Conservation (phyloP, 2,113 vertebrate genomes). For the Sardina pilchardus region DNA sequence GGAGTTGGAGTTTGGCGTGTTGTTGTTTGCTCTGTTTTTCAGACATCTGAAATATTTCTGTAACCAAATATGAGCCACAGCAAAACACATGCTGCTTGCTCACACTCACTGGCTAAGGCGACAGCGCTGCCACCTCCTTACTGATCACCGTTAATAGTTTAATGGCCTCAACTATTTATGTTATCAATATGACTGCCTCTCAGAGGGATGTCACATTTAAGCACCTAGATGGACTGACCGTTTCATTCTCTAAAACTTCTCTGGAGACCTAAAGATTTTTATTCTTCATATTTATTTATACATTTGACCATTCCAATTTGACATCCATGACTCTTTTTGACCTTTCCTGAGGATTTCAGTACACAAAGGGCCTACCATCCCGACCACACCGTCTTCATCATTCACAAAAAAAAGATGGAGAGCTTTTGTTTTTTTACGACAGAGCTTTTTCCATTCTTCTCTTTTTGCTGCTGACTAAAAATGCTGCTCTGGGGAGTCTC, state of each 20-base stretch:
- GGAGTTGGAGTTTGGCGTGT: neutral
- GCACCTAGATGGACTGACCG: neutral
- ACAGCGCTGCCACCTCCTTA: neutral
- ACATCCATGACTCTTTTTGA: neutral
- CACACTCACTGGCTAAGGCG: neutral
- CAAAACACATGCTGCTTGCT: neutral
- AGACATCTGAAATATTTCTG: neutral
- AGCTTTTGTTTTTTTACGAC: neutral
- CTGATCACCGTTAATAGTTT: neutral
- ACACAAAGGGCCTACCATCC: neutral
- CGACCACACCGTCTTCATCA: neutral
- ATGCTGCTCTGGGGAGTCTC: neutral
- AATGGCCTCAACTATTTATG: neutral
- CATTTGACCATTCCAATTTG: conserved; percentile 11
- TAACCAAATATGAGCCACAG: conserved; percentile 1
- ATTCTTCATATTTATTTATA: neutral
- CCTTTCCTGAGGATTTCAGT: neutral
- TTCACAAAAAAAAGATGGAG: neutral
- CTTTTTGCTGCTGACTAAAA: neutral
- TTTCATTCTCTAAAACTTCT: conserved; percentile 6
- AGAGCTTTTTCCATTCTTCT: conserved; percentile 1
- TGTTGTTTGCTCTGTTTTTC: neutral
- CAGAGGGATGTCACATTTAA: neutral
- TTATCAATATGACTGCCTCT: neutral
- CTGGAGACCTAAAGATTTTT: neutral